phyloP scores from a whole-genome alignment of 2,797 vertebrate genomes.

The Momotus momota region DNA sequence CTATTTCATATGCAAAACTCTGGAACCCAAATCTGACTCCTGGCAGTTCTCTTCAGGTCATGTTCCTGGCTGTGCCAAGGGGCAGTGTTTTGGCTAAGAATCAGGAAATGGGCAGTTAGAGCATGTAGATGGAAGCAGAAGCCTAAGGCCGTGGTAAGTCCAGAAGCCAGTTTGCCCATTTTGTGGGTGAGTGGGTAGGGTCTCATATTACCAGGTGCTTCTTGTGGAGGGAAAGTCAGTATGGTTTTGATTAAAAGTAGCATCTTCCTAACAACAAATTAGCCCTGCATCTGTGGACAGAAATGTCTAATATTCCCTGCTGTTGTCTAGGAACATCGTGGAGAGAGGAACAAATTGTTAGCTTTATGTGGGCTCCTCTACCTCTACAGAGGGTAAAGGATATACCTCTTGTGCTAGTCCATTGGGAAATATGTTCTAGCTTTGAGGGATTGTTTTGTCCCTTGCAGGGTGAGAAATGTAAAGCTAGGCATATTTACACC shows the following conservation, averaged over 20 bases:
- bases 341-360: background rate
- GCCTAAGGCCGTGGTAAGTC: fast-evolving
- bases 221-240: background rate
- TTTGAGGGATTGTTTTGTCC: background rate
- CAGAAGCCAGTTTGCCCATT: background rate
- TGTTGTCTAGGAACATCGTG: background rate
- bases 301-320: background rate
- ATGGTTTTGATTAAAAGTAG: background rate
- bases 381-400: background rate
- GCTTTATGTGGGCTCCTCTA: background rate
- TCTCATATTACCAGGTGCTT: fast-evolving
- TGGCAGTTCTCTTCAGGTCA: fast-evolving
- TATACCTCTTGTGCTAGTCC: background rate
- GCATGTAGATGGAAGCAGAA: background rate
- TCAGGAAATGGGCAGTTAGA: background rate
- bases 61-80: background rate
- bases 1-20: background rate
- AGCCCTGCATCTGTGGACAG: background rate
- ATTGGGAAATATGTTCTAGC: background rate
- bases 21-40: background rate
- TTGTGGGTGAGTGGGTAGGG: fast-evolving
- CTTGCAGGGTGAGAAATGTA: background rate
- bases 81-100: background rate
- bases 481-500: background rate
- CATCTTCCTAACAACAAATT: background rate